Percentiles rank a stretch among this genome's conserved stretches.
These are phyloP conservation scores for Lasioglossum albipes DNA, from an alignment of 1,140 invertebrate species.

Conservation along the genomic window DNA sequence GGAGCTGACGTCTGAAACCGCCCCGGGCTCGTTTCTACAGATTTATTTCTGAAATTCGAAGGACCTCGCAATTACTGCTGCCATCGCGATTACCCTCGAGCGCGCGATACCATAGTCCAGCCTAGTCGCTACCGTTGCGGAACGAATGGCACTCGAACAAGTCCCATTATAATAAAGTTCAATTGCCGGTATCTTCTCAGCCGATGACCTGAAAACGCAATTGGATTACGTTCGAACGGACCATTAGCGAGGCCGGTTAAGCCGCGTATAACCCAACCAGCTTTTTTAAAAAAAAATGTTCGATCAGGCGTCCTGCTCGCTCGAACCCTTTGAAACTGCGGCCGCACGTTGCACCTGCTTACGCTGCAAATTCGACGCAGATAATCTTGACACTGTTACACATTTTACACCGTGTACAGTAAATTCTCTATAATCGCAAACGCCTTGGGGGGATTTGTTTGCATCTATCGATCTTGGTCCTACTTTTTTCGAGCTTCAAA, in stretches of 20 bases:
- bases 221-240: constrained; percentile 5
- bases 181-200: constrained; percentile 6
- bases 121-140: neutral
- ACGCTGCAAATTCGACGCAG: too few relatives aligned
- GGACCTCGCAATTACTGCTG: neutral
- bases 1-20: too few relatives aligned
- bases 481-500: too few relatives aligned
- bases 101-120: neutral
- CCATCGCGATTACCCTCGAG: neutral
- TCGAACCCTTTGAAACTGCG: too few relatives aligned
- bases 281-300: neutral
- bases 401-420: too few relatives aligned
- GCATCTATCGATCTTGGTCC: too few relatives aligned
- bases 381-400: too few relatives aligned
- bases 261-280: neutral
- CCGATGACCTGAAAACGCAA: constrained; percentile 10
- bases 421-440: too few relatives aligned
- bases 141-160: neutral
- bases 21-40: too few relatives aligned
- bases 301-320: neutral
- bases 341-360: too few relatives aligned
- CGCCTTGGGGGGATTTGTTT: too few relatives aligned
- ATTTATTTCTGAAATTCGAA: neutral
- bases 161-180: constrained; percentile 11
- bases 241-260: constrained; percentile 1